Base-by-base conservation (phyloP, 2,797 vertebrate species). In the Oceanodroma leucorhoa region DNA sequence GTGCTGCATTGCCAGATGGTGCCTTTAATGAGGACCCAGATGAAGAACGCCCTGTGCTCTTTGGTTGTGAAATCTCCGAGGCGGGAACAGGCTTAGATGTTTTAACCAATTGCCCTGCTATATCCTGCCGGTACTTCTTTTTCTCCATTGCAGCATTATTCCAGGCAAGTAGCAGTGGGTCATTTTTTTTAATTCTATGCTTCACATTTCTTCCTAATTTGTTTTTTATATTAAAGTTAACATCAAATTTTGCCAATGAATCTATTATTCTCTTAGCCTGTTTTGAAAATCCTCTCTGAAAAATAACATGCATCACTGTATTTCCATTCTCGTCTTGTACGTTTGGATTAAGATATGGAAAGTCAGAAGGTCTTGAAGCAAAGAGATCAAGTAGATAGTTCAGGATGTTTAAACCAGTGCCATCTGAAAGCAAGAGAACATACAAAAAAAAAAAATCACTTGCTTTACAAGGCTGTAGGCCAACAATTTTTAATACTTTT, bases 281-380 rank as follows among this genome's bases (percentile, higher is more conserved):
- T 81, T 95, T 98, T 14, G 95, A 87, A 96, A 90, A 96, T 57
- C 96, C 95, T 83, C 45, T 98, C 93, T 98, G 98, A 93, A 98
- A 98, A 84, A 98, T 54, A 91, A 98, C 41, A 61, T 98, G 98
- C 98, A 98, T 98, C 72, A 98, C 81, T 5, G 98, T 98, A 88
- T 98, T 97, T 36, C 98, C 98, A 20, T 91, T 90, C 34, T 92
- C 53, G 29, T 98, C 98, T 88, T 98, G 98, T 19, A 62, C 9
- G 5, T 98, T 98, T 43, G 98, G 98, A 87, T 97, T 97, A 67
- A 98, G 98, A 82, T 97, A 97, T 5, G 87, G 64, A 53, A 98
- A 98, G 21, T 96, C 71, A 4, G 88, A 69, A 57, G 97, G 97
- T 76, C 97, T 95, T 70, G 97, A 97, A 91, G 77, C 94, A 75